Conservation (phyloP, 2,888 invertebrate genomes). For the Stegophylla sp. region DNA sequence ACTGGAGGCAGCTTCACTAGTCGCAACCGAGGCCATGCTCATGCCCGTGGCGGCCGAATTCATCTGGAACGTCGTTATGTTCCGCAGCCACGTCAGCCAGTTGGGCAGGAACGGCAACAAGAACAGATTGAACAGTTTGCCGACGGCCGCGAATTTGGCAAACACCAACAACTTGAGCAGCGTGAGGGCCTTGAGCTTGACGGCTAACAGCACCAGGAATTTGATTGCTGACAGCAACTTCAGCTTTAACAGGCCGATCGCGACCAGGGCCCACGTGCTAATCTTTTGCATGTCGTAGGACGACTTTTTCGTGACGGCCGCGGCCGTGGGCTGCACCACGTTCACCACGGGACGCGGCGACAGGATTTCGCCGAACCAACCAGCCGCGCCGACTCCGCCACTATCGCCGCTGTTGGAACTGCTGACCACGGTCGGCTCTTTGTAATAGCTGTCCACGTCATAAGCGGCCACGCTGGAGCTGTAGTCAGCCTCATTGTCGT, state of each 20-base stretch:
- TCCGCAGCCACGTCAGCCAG: background rate
- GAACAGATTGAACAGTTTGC: constrained; percentile 2
- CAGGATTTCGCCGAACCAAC: constrained; percentile 16
- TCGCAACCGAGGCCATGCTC: background rate
- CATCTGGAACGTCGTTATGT: background rate
- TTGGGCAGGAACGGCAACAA: background rate
- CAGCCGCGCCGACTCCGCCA: background rate
- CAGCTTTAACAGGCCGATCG: background rate
- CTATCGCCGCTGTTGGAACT: background rate
- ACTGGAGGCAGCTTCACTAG: background rate
- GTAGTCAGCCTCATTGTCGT: background rate
- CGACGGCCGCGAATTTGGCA: background rate
- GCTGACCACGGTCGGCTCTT: background rate
- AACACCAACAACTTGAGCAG: background rate
- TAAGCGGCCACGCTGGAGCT: background rate
- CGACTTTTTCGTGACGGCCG: background rate
- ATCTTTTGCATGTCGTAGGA: background rate
- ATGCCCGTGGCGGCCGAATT: background rate
- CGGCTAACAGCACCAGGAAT: background rate
- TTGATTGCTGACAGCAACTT: constrained; percentile 8
- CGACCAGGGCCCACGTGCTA: background rate
- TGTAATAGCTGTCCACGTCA: background rate
- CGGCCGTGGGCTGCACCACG: background rate
- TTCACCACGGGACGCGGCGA: too few relatives aligned
- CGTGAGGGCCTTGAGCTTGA: constrained; percentile 9